Percentiles rank a stretch among this genome's conserved stretches.
phyloP scores from a whole-genome alignment of 1,140 invertebrate species.

The Belonocnema kinseyi region DNA sequence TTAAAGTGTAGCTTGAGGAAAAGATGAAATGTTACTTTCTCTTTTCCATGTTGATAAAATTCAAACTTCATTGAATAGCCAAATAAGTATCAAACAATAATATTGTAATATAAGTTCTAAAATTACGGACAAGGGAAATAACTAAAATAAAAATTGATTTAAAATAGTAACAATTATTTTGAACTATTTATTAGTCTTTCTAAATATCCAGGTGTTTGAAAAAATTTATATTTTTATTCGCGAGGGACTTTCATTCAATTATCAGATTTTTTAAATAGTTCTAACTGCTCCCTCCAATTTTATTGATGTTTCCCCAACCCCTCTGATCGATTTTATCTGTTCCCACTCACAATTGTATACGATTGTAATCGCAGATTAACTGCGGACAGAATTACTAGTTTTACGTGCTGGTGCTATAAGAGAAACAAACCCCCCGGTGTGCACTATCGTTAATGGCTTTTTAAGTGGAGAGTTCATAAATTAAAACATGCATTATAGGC shows the following conservation, averaged over 20 bases:
- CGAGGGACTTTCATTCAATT: background rate
- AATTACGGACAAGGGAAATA: too few species aligned
- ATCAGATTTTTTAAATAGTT: constrained; percentile 3
- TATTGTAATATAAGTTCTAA: too few species aligned
- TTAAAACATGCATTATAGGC: background rate
- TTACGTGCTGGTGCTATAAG: constrained; percentile 21
- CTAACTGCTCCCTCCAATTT: background rate
- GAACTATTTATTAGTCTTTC: too few species aligned
- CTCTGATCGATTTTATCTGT: constrained; percentile 17
- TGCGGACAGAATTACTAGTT: constrained; percentile 23
- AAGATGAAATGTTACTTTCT: too few species aligned
- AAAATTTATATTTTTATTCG: too few species aligned
- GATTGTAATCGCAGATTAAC: background rate
- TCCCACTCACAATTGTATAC: background rate
- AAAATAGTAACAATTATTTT: too few species aligned
- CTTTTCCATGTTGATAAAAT: too few species aligned
- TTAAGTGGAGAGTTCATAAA: constrained; percentile 17
- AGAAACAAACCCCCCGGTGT: background rate
- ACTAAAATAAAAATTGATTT: too few species aligned
- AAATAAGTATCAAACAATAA: too few species aligned
- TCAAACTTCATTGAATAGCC: too few species aligned
- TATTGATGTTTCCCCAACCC: constrained; percentile 2
- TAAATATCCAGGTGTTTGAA: too few species aligned
- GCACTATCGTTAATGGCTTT: constrained; percentile 18
- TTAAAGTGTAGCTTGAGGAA: too few species aligned